Base-by-base conservation (phyloP, 2,888 invertebrate species). In the Microplitis deprimator region DNA sequence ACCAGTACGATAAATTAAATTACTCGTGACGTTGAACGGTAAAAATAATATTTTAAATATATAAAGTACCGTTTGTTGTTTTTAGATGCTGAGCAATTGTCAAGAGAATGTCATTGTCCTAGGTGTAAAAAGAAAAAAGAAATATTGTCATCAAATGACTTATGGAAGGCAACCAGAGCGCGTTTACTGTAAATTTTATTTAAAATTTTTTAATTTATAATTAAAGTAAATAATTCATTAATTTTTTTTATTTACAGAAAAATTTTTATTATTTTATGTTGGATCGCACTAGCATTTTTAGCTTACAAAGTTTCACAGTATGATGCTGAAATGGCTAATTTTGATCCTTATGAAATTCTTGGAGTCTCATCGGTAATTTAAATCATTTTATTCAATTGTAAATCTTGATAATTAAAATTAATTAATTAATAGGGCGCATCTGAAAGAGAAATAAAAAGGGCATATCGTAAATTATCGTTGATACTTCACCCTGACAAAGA, bases 281-380 rank as follows among this genome's bases (percentile, higher is more conserved):
- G 97, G 97, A 91, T 94, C 20, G 89, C 95, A 73, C 92, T 98
- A 83, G 92, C 94, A 75, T 93, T 96, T 79, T 91, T 97, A 84
- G 95, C 96, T 1, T 97, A 97, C 88, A 96, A 97, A 92, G 96
- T 97, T 60, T 97, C 98, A 0, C 97, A 98, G 90, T 97, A 98
- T 91, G 98, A 99, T 89, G 97, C 98, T 91, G 98, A 99, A 91
- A 97, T 97, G 94, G 96, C 97, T 6, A 99, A 98, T 90, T 99
- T 99, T 91, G 99, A 99, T 92, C 99, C 99, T 0, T 99, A 97
- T 91, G 96, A 97, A 89, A 98, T 99, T 87, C 92, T 99, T 78
- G 96, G 95, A 69, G 92, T 99, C 82, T 96, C 98, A 75, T 92
- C 95, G 79, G 94, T 94, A 89, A 91, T 73, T 74, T 65, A 69